These are phyloP conservation scores for Takifugu flavidus DNA, from an alignment of 2,113 vertebrate genomes.

Conservation along the genomic window DNA sequence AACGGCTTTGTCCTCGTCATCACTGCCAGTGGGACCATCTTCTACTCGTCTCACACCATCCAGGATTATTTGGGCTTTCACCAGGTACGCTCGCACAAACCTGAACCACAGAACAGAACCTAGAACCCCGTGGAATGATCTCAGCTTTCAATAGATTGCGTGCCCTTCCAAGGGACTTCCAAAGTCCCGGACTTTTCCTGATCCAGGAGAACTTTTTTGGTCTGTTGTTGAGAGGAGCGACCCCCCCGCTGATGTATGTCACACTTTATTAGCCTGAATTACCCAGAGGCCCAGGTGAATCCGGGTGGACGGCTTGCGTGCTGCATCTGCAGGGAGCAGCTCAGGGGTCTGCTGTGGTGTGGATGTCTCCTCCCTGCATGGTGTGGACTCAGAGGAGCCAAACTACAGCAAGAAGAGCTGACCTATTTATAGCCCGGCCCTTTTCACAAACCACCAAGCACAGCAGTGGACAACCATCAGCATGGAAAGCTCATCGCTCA, in stretches of 20 bases:
- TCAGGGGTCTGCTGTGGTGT: constrained; percentile 9
- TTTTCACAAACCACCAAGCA: constrained; percentile 25
- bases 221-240: neutral
- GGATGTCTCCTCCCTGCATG: constrained; percentile 15
- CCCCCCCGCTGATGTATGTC: neutral
- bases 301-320: constrained; percentile 37
- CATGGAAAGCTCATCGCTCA: neutral
- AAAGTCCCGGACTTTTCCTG: too few relatives aligned
- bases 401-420: constrained; percentile 21
- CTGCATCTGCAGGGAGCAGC: constrained; percentile 22
- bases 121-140: too few relatives aligned
- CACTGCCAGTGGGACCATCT: constrained; percentile 73
- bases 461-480: too few relatives aligned
- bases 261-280: neutral
- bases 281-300: neutral
- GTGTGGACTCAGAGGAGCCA: constrained; percentile 13
- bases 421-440: constrained; percentile 57
- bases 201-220: too few relatives aligned
- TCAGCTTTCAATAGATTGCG: neutral
- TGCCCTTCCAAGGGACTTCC: too few relatives aligned
- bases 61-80: constrained; percentile 81
- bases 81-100: constrained; percentile 61
- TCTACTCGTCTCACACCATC: constrained; percentile 77
- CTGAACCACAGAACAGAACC: neutral
- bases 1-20: constrained; percentile 77